phyloP scores from a whole-genome alignment of 2,797 vertebrate genomes.

The Mormyrops boulengeri region DNA sequence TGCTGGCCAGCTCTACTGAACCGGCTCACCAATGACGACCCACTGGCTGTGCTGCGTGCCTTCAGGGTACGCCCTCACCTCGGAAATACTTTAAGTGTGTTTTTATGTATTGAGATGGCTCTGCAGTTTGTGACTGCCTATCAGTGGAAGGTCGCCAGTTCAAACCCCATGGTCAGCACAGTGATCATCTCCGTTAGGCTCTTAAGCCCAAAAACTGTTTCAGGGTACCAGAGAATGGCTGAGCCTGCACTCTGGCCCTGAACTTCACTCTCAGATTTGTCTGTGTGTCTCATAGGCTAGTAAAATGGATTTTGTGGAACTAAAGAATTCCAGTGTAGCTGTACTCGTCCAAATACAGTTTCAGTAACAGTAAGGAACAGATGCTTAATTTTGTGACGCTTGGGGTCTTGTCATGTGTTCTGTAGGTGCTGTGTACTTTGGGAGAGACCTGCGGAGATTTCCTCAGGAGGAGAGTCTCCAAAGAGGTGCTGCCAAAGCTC shows the following conservation, averaged over 20 bases:
- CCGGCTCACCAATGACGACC: slow-evolving; percentile 77
- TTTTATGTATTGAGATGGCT: background rate
- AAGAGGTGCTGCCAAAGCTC: slow-evolving; percentile 80
- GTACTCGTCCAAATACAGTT: background rate
- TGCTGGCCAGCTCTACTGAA: slow-evolving; percentile 80
- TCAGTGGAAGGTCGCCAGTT: background rate
- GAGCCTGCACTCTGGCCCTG: background rate
- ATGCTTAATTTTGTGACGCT: background rate
- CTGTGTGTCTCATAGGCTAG: background rate
- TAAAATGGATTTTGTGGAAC: background rate
- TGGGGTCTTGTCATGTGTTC: background rate
- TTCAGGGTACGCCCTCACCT: slow-evolving; percentile 66
- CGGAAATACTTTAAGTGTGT: background rate
- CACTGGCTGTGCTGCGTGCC: slow-evolving; percentile 76
- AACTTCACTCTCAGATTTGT: background rate
- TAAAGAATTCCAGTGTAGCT: background rate
- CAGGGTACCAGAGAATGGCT: background rate
- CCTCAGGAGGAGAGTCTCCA: slow-evolving; percentile 78
- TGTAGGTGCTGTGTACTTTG: slow-evolving; percentile 76
- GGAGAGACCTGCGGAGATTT: slow-evolving; percentile 79
- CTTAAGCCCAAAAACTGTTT: background rate
- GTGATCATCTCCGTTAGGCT: background rate
- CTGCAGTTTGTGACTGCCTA: background rate
- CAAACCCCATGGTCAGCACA: background rate
- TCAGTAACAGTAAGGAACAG: background rate